Base-by-base conservation (phyloP, 2,797 vertebrate species). In the Potorous gilbertii region DNA sequence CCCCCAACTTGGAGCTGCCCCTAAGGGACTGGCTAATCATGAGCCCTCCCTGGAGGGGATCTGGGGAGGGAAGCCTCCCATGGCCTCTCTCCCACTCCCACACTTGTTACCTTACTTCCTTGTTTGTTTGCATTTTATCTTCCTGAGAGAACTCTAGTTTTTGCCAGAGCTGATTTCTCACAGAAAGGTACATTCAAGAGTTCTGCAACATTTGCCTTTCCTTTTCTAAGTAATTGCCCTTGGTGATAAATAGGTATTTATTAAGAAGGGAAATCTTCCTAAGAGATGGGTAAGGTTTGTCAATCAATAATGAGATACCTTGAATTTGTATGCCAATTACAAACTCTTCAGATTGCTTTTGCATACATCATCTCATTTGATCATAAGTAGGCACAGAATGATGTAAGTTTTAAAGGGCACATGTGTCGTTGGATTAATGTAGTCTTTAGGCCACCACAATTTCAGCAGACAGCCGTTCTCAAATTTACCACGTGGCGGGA, bases 211-310 rank as follows among this genome's bases (percentile, higher is more conserved):
- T 90, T 90, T 90, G 55, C n/a, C 56, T 89, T 94, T 52, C 24
- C 94, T 66, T 95, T 95, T 94, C 28, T 31, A 27, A 87, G 40
- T 87, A 87, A 12, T 87, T 87, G 40, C 27, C 74, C 24, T 87
- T 87, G 74, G 74, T 46, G 74, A 87, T 40, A 87, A 87, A 87
- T 50, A 50, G 46, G 21, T 24, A 27, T 87, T 50, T 87, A 87
- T 87, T 50, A 46, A 50, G 50, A 81, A 92, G 56, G 87, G 52
- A 93, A n/a, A n/a, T 50, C 66, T 90, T 93, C 40, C 54, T 55
- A 52, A 89, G n/a, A 87, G 46, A 59, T 10, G 29, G 46, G 92
- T 40, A 94, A 34, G 55, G 40, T 50, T 46, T 50, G 24, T 12
- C 3, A 5, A 28, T 50, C 24, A 9, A 27, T 87, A 87, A 87